A percentile compares a stretch with the other conserved stretches of the same genome.
phyloP scores from a whole-genome alignment of 1,140 invertebrate genomes.

The Aricia agestis region DNA sequence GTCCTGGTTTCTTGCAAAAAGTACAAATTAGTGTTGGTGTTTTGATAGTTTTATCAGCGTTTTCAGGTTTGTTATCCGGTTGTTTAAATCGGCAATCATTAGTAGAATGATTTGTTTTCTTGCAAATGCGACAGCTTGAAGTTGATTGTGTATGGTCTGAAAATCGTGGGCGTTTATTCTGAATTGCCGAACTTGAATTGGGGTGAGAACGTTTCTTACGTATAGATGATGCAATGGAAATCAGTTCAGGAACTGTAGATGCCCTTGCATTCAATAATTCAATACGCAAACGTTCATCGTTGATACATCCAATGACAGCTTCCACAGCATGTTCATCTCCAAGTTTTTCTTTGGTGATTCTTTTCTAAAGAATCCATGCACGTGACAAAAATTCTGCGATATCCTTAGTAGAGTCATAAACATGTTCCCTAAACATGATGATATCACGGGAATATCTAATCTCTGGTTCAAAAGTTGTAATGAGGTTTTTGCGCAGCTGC shows the following conservation, averaged over 20 bases:
- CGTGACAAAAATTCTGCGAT: conserved; percentile 30
- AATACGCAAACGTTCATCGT: conserved; percentile 22
- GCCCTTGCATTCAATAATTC: conserved; percentile 34
- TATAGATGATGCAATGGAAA: conserved; percentile 35
- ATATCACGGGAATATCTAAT: conserved; percentile 31
- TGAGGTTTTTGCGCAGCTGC: conserved; percentile 29
- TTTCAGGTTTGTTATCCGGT: background rate
- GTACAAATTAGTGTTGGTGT: background rate
- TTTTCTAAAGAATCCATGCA: conserved; percentile 28
- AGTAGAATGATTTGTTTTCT: background rate
- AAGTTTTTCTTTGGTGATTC: conserved; percentile 32
- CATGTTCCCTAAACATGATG: conserved; percentile 24
- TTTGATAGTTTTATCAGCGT: background rate
- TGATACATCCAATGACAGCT: conserved; percentile 29
- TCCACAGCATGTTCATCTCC: conserved; percentile 24
- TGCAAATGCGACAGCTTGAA: background rate
- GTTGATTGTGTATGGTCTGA: background rate
- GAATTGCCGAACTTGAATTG: background rate
- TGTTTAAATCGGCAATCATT: background rate
- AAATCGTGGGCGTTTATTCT: background rate
- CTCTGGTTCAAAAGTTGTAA: conserved; percentile 37
- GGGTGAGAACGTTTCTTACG: conserved; percentile 21
- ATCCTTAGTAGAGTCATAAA: conserved; percentile 26
- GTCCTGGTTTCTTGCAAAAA: conserved; percentile 2
- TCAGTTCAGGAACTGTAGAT: conserved; percentile 32